Evolutionary conservation across 2,113 vertebrate species (phyloP), one percentile per base, ranked within the genome.

Genomic region (Cebidichthys violaceus): DNA sequence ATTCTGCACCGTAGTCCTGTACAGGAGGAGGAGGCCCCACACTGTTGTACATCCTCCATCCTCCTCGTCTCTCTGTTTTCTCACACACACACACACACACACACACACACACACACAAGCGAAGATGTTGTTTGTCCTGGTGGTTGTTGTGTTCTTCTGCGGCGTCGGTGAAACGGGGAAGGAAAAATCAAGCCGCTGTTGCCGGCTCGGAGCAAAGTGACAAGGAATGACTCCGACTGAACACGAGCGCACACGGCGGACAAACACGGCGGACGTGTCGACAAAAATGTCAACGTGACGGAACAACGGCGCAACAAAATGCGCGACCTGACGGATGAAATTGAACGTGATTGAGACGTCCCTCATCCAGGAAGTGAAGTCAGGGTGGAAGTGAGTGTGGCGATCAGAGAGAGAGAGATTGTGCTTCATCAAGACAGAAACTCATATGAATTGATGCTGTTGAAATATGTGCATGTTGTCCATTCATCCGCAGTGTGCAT

Each of bases 281-380:
- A 6, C 45, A 61, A 41, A 65, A 73, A 84, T 37, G 47, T 45
- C 74, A 66, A 27, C 62, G 65, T 66, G 55, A 64, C 59, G 15
- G 50, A 60, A 72, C 71, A 71, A 71, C 18, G 1, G 35, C 24
- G 9, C 18, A 60, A 41, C 31, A 33, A 71, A 75, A 80, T 33
- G 14, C 47, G 54, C 7, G 1, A 70, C 66, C 41, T 70, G 65
- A 70, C 60, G 24, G 73, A 52, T 22, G 70, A 45, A 31, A 47
- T 47, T 47, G 15, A 47, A 31, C 60, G 68, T 68, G 77, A 70
- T 17, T 39, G 43, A 66, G 57, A 60, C 33, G 18, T 24, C 14
- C 15, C 9, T 60, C 37, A 77, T 86, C 69, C 76, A 71, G 70
- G 83, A 83, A 75, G 75, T 70, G 7, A 72, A 75, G 70, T 76